These are phyloP conservation scores for Caligus rogercresseyi DNA, from an alignment of 1,140 invertebrate species.

Conservation along the genomic window DNA sequence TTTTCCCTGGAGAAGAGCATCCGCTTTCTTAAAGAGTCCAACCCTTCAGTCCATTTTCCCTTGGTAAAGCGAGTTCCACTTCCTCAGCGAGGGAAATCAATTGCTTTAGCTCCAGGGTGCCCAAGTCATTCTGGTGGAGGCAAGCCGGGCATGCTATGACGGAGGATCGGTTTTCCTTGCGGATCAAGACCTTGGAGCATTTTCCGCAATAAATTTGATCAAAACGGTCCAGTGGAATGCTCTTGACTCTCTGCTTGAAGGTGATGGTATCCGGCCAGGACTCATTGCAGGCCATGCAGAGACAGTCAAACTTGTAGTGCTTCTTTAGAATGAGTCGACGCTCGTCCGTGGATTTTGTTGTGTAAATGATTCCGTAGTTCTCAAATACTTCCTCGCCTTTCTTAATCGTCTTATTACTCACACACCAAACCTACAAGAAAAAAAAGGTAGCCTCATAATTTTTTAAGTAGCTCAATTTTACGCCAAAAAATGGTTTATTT, in stretches of 20 bases:
- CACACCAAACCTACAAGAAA: slow-evolving; percentile 1
- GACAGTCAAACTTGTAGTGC: slow-evolving; percentile 40
- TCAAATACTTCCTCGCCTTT: slow-evolving; percentile 38
- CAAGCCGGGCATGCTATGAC: background rate
- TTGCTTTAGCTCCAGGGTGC: background rate
- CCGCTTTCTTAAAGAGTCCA: background rate
- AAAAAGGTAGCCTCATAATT: too few relatives aligned
- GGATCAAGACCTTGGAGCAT: background rate
- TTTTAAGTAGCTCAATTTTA: too few relatives aligned
- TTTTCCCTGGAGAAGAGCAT: background rate
- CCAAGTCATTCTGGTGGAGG: background rate
- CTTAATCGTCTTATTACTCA: slow-evolving; percentile 30
- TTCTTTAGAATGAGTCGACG: slow-evolving; percentile 31
- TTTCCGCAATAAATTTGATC: background rate
- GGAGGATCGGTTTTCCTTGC: background rate
- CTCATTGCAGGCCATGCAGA: slow-evolving; percentile 35
- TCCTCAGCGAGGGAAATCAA: background rate
- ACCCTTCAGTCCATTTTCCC: slow-evolving; percentile 4
- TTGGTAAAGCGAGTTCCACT: background rate
- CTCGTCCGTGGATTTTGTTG: slow-evolving; percentile 28
- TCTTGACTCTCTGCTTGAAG: slow-evolving; percentile 1
- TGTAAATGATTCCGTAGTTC: slow-evolving; percentile 40
- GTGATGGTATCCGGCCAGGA: slow-evolving; percentile 32
- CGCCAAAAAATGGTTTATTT: too few relatives aligned
- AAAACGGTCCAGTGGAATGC: slow-evolving; percentile 4